Percentiles rank a stretch among this genome's conserved stretches.
Evolutionary conservation across 2,797 vertebrate species (phyloP).

Genomic region (Distichodus sexfasciatus): DNA sequence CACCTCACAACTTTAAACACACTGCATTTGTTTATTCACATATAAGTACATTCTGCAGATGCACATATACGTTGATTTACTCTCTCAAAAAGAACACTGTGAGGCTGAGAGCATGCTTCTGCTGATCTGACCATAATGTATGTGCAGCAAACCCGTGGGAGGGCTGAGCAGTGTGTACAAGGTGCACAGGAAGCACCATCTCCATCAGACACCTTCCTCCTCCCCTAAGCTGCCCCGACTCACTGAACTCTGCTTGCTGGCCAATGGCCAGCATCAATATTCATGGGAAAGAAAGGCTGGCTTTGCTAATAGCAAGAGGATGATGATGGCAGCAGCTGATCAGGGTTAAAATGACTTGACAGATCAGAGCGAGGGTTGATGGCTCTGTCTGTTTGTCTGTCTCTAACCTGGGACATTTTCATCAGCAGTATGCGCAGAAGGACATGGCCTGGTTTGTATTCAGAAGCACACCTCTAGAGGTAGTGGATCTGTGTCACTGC

Average conservation of each 20-base stretch:
- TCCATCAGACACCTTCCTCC: background rate
- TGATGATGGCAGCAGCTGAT: background rate
- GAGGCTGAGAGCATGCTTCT: background rate
- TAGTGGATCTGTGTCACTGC: conserved; percentile 30
- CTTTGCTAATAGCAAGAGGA: background rate
- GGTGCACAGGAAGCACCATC: background rate
- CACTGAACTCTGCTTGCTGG: background rate
- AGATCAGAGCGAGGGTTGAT: background rate
- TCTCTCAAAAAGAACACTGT: background rate
- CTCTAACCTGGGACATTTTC: conserved; percentile 2
- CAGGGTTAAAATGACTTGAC: background rate
- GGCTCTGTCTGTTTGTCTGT: background rate
- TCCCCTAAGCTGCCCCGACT: background rate
- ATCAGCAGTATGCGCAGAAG: conserved; percentile 31
- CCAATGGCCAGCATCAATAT: conserved; percentile 10
- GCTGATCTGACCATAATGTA: background rate
- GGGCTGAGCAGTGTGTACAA: background rate
- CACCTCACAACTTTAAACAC: no score
- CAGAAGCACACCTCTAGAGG: conserved; percentile 17
- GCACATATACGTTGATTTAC: background rate
- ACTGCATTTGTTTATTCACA: no score
- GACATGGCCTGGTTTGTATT: conserved; percentile 24
- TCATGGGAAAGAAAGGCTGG: background rate
- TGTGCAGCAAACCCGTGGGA: background rate
- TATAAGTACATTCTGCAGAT: no score